A percentile compares a stretch with the other conserved stretches of the same genome.
Evolutionary conservation across 2,888 invertebrate genomes (phyloP).

Genomic region (Zelleria hepariella): DNA sequence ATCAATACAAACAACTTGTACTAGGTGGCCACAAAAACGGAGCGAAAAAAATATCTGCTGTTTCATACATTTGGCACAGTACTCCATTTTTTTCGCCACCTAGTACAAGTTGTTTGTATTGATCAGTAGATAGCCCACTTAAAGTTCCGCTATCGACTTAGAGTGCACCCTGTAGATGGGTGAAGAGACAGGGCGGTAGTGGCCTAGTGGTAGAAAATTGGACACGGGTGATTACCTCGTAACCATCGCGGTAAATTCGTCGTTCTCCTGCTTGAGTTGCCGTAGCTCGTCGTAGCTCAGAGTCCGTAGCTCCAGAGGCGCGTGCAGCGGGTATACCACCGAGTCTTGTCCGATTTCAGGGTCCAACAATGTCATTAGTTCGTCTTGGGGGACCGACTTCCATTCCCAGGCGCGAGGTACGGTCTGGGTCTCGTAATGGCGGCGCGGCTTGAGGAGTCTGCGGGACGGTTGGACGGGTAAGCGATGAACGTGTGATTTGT

Average conservation of each 20-base stretch:
- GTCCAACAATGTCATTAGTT: slow-evolving; percentile 43
- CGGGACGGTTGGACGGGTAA: not conserved
- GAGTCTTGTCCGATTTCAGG: slow-evolving; percentile 42
- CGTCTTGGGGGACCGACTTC: slow-evolving; percentile 41
- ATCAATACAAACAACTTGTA: too few relatives aligned
- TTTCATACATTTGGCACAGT: too few relatives aligned
- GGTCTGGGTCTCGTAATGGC: slow-evolving; percentile 31
- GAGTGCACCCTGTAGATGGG: too few relatives aligned
- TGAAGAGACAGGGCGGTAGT: not conserved
- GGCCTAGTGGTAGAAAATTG: not conserved
- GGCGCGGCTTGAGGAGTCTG: slow-evolving; percentile 50
- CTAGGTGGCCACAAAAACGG: too few relatives aligned
- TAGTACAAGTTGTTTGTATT: too few relatives aligned
- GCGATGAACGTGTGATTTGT: not conserved
- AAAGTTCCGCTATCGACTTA: too few relatives aligned
- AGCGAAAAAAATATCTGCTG: too few relatives aligned
- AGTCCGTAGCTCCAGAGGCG: slow-evolving; percentile 43
- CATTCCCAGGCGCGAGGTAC: slow-evolving; percentile 53
- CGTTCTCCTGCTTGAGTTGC: slow-evolving; percentile 37
- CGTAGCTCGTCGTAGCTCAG: slow-evolving; percentile 29
- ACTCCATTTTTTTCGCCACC: too few relatives aligned
- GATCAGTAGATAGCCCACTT: too few relatives aligned
- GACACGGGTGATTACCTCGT: slow-evolving; percentile 27
- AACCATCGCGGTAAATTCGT: slow-evolving; percentile 37
- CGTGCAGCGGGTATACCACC: slow-evolving; percentile 51